phyloP scores from a whole-genome alignment of 2,797 vertebrate genomes.

The Thalassophryne amazonica region DNA sequence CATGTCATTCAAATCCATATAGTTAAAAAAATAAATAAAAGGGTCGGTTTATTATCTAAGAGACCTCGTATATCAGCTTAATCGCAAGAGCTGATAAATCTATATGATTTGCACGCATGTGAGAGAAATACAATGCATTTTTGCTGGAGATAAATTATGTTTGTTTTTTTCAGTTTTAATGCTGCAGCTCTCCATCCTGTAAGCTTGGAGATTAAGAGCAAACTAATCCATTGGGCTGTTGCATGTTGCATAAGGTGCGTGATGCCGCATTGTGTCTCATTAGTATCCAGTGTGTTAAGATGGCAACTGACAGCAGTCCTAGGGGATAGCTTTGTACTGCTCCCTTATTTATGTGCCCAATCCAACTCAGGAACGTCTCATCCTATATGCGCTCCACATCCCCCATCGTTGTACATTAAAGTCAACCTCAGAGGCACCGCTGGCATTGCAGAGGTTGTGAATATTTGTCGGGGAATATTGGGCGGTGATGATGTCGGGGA shows the following conservation, averaged over 20 bases:
- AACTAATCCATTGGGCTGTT: slow-evolving; percentile 61
- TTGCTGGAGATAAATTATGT: too few relatives aligned
- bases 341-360: slow-evolving; percentile 70
- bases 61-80: too few relatives aligned
- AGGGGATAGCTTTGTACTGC: slow-evolving; percentile 69
- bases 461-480: slow-evolving; percentile 62
- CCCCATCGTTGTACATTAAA: slow-evolving; percentile 73
- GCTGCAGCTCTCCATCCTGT: slow-evolving; percentile 32
- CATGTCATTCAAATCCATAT: too few relatives aligned
- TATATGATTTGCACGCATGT: too few relatives aligned
- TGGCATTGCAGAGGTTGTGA: slow-evolving; percentile 66
- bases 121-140: too few relatives aligned
- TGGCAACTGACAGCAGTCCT: slow-evolving; percentile 77
- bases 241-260: slow-evolving; percentile 71
- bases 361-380: slow-evolving; percentile 62
- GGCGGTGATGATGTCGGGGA: slow-evolving; percentile 30
- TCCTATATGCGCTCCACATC: slow-evolving; percentile 69
- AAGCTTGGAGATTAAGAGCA: slow-evolving; percentile 23
- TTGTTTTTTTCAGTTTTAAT: background rate
- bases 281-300: slow-evolving; percentile 68
- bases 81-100: too few relatives aligned
- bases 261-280: slow-evolving; percentile 74
- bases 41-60: too few relatives aligned
- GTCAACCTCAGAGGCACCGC: slow-evolving; percentile 71
- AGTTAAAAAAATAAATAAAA: too few relatives aligned